Evolutionary conservation across 2,113 vertebrate species (phyloP), one percentile per base, ranked within the genome.

Genomic region (Meles meles): DNA sequence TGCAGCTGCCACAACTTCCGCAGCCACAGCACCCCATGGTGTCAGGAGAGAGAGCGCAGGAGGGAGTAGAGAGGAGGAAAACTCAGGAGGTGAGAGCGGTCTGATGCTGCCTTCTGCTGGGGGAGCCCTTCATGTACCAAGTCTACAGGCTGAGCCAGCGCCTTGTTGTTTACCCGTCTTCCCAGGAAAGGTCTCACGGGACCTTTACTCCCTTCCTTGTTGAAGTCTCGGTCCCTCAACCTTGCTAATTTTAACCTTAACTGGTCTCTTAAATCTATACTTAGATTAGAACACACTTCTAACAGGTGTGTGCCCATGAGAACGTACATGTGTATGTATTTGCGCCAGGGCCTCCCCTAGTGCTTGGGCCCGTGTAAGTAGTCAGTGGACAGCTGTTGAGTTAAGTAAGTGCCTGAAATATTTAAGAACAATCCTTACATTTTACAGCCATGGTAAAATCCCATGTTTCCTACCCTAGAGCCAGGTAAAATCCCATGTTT

Each of bases 221-320:
- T 42, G 65, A 81, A 34, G 14, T 65, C 13, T 0, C 14, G 20
- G 44, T 55, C 6, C 2, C 23, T 55, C 44, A 25, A 63, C n/a
- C 69, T 14, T 61, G 63, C 63, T 85, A 86, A 80, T 96, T 90
- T 90, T 86, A 90, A 42, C 7, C 42, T 94, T 44, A 23, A 25
- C 55, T 88, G 25, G 7, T 49, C 31, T 81, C 82, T 88, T 65
- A 37, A 34, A 42, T 34, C 80, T 85, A 11, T 79, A 55, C 47
- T 94, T 88, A 44, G 81, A 39, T 59, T 13, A 37, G 27, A 37
- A 57, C 21, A 23, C 0, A 15, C 34, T 39, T 67, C 17, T 3
- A 34, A 37, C 10, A 96, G 2, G 13, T 59, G 44, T 6, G 6
- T 5, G 4, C 7, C 15, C 7, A 3, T 31, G 18, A 74, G 42